phyloP scores from a whole-genome alignment of 2,888 invertebrate species.

The Drosophila putrida region DNA sequence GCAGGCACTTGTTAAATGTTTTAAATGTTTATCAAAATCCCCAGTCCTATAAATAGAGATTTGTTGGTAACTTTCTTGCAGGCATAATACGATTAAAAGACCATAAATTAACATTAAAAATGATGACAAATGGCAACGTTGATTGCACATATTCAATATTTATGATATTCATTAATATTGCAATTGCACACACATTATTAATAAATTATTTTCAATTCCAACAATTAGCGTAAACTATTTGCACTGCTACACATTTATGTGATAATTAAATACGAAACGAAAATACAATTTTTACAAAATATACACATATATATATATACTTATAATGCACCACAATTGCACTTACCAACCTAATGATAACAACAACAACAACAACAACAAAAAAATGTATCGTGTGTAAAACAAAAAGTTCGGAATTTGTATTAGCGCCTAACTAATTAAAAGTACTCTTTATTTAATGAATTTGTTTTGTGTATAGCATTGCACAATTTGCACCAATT shows the following conservation, averaged over 20 bases:
- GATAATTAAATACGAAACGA: slow-evolving; percentile 64
- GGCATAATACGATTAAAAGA: slow-evolving; percentile 28
- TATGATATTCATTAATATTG: slow-evolving; percentile 39
- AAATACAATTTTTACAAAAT: slow-evolving; percentile 43
- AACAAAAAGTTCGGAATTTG: slow-evolving; percentile 41
- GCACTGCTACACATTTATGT: slow-evolving; percentile 78
- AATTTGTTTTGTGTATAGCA: slow-evolving; percentile 37
- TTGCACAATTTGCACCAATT: slow-evolving; percentile 56
- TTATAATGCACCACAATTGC: slow-evolving; percentile 70
- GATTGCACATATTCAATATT: slow-evolving; percentile 34
- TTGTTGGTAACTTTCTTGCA: slow-evolving; percentile 35
- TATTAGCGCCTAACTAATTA: slow-evolving; percentile 58
- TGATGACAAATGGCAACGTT: slow-evolving; percentile 13
- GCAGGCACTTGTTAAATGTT: slow-evolving; percentile 53
- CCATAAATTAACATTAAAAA: slow-evolving; percentile 32
- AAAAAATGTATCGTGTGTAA: slow-evolving; percentile 10
- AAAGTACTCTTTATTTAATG: slow-evolving; percentile 22
- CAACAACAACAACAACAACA: too few species aligned
- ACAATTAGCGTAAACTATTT: slow-evolving; percentile 70
- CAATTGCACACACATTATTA: slow-evolving; percentile 31
- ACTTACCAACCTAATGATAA: slow-evolving; percentile 53
- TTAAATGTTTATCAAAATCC: slow-evolving; percentile 17
- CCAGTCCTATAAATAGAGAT: slow-evolving; percentile 12
- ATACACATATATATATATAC: slow-evolving; percentile 27
- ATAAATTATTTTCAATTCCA: slow-evolving; percentile 53